Base-by-base conservation (phyloP, 2,113 vertebrate species). In the Gallinago undulata region DNA sequence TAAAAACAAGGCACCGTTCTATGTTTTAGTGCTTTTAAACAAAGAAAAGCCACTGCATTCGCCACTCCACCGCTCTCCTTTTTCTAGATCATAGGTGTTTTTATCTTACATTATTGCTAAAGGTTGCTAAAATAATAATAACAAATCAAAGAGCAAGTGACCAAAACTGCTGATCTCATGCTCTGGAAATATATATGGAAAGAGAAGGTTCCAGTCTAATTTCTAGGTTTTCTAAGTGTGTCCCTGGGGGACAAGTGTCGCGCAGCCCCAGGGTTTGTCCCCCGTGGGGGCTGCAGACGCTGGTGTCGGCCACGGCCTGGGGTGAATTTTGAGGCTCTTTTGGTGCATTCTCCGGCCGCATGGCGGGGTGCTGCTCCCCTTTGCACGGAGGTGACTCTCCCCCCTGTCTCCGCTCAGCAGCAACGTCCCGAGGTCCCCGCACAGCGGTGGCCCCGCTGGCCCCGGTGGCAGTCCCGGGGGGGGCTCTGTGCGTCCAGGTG, bases 1-100 rank as follows among this genome's bases (percentile, higher is more conserved):
- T 87, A 1, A 24, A 47, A 75, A 91, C 90, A 97, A 97, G 96
- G 97, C 96, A 97, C 97, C 79, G 2, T 86, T 92, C 45, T 7
- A n/a, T 73, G 64, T 37, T 87, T 83, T 41, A 82, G 66, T 28
- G 64, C 70, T 96, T 79, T 82, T 33, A 63, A 64, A 66, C 21
- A 56, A 64, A 66, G 41, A 48, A 72, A 89, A 90, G 70, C 63
- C 55, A 33, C 90, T 82, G 69, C 56, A 4, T 76, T 64, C 78
- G 24, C 55, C 22, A 23, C 62, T 90, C 74, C 39, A 41, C 56
- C 11, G 21, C 35, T 48, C 37, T 30, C 51, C 53, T 48, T 75
- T 59, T 55, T 28, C 51, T 80, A 89, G n/a, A 33, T 82, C 11
- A 1, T 7, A 19, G 63, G 4, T 22, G 13, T 7, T 72, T 73